Conservation (phyloP, 2,888 invertebrate genomes). For the Dasysyrphus albostriatus region DNA sequence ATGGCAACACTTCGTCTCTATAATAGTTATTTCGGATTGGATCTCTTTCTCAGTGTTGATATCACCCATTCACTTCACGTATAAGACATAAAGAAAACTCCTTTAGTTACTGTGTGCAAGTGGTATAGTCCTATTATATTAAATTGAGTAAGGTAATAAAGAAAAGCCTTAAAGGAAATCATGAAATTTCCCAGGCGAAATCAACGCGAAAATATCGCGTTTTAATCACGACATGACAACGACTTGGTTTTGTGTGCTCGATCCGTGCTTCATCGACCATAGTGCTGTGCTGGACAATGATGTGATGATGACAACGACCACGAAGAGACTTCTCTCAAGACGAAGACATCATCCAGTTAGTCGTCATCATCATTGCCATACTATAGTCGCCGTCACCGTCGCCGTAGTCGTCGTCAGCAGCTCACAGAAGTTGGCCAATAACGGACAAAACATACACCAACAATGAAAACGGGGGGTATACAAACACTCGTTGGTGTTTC, state of each 20-base stretch:
- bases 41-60: slow-evolving; percentile 24
- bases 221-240: slow-evolving; percentile 76
- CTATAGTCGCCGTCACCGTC: slow-evolving; percentile 32
- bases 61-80: slow-evolving; percentile 62
- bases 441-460: slow-evolving; percentile 56
- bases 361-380: slow-evolving; percentile 38
- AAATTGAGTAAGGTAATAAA: slow-evolving; percentile 13
- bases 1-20: slow-evolving; percentile 12
- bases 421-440: slow-evolving; percentile 64
- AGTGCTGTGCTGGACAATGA: slow-evolving; percentile 35
- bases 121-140: slow-evolving; percentile 11
- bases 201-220: slow-evolving; percentile 75
- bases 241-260: slow-evolving; percentile 58
- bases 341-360: slow-evolving; percentile 75
- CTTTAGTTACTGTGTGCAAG: not conserved
- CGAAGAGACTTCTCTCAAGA: slow-evolving; percentile 40
- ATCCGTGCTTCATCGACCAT: slow-evolving; percentile 46
- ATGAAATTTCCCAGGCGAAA: slow-evolving; percentile 72
- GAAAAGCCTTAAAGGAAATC: slow-evolving; percentile 54
- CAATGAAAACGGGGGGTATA: slow-evolving; percentile 16
- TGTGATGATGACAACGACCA: slow-evolving; percentile 57
- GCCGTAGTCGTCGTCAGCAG: slow-evolving; percentile 15
- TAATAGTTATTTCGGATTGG: slow-evolving; percentile 42
- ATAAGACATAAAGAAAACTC: slow-evolving; percentile 56
- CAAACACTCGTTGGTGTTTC: slow-evolving; percentile 39